Evolutionary conservation across 2,888 invertebrate genomes (phyloP), one percentile per base, ranked within the genome.

Genomic region (Cistogaster globosa): DNA sequence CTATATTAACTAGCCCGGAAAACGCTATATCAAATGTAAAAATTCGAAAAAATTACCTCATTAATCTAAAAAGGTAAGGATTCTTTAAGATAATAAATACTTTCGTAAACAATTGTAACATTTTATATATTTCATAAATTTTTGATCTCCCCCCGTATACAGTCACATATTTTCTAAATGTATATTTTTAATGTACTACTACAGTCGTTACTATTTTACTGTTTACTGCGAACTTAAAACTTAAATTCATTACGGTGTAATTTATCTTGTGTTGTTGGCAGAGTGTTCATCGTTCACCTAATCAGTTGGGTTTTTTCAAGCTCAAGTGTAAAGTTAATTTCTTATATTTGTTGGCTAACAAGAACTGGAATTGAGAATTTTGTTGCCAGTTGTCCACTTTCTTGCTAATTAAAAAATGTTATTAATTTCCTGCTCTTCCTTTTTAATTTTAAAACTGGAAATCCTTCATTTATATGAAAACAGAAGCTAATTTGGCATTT

Each of bases 171-270:
- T n/a, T n/a, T n/a, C n/a, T n/a, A n/a, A n/a, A n/a, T n/a, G n/a
- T 12, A 12, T 42, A 8, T 32, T 32, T 32, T 32, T 32, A 7
- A 32, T 6, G 32, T 32, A 8, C 6, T 32, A 38, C 38, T 36
- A 38, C 12, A 68, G 32, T 14, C 53, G 12, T 18, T 68, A 36
- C 36, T 53, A 55, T 14, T 55, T 20, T 62, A 38, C 60, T 38
- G 38, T 20, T 62, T 18, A 20, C 38, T 57, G 87, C 86, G 87
- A 90, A 90, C 89, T 89, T 12, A 90, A 91, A 65, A 22, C 90
- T 90, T 90, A 90, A 90, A 91, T 91, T 91, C 90, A 91, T 91
- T 91, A 90, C 88, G 84, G 88, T 89, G 90, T 89, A 91, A 91
- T 91, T 90, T 90, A 90, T 91, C 90, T 91, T 90, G 86, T 62